Conservation (phyloP, 2,113 vertebrate species). For the Etheostoma cragini region DNA sequence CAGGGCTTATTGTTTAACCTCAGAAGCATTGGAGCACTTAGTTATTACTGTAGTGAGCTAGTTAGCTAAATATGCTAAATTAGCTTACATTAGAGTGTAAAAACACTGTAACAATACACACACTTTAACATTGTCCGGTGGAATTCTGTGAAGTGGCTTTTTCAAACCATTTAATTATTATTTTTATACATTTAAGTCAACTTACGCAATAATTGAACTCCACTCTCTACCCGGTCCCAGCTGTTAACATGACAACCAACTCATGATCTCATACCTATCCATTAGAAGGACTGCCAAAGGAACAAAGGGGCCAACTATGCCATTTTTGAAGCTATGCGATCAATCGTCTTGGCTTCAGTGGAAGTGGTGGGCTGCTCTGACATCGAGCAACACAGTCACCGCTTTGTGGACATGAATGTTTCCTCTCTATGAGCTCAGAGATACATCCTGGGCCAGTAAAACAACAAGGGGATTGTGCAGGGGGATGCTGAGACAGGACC, state of each 20-base stretch:
- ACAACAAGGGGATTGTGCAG: conserved; percentile 70
- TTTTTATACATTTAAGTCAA: background rate
- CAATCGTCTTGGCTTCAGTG: conserved; percentile 40
- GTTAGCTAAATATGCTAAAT: background rate
- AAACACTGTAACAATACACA: background rate
- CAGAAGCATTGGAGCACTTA: background rate
- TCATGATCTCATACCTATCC: conserved; percentile 37
- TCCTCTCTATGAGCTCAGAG: conserved; percentile 68
- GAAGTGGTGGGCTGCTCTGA: conserved; percentile 66
- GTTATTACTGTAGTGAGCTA: background rate
- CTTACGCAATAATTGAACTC: background rate
- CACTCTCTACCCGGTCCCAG: background rate
- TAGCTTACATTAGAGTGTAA: background rate
- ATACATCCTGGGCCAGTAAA: conserved; percentile 55
- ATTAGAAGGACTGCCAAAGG: conserved; percentile 2
- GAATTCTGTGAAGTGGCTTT: conserved; percentile 14
- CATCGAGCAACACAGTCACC: conserved; percentile 59
- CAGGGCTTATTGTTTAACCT: background rate
- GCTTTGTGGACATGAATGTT: conserved; percentile 65
- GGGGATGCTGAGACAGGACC: conserved; percentile 56
- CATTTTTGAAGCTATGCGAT: conserved; percentile 34
- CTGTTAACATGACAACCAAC: background rate
- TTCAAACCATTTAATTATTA: background rate
- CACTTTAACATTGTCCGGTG: background rate
- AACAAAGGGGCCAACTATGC: conserved; percentile 32